phyloP scores from a whole-genome alignment of 2,113 vertebrate species.

The Arenaria interpres region DNA sequence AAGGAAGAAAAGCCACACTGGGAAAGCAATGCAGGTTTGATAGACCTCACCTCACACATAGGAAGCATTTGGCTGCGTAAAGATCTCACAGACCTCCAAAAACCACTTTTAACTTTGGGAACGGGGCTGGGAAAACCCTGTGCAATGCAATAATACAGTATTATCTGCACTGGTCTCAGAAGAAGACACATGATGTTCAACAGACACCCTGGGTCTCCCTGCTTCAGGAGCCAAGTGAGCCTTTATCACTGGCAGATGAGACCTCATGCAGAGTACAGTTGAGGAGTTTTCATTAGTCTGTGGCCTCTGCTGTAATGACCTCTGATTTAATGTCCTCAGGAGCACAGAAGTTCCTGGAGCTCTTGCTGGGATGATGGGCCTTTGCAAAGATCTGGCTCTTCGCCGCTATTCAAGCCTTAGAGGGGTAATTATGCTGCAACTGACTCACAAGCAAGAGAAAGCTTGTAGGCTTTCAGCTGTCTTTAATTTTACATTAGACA shows the following conservation, averaged over 20 bases:
- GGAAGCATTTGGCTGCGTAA: neutral
- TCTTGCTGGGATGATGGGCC: neutral
- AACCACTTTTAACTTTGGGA: neutral
- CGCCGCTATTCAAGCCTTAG: neutral
- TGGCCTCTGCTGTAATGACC: neutral
- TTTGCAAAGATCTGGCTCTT: neutral
- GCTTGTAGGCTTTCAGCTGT: slow-evolving; percentile 55
- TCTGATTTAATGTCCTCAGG: neutral
- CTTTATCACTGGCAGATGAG: neutral
- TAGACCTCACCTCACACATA: neutral
- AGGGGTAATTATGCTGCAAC: slow-evolving; percentile 51
- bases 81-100: neutral
- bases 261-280: neutral
- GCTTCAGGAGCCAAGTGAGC: neutral
- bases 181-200: neutral
- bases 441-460: slow-evolving; percentile 34
- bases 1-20: neutral
- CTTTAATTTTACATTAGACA: slow-evolving; percentile 70
- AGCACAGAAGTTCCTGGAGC: neutral
- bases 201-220: neutral
- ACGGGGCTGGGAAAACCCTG: neutral
- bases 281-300: neutral
- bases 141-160: neutral
- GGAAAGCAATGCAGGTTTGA: neutral
- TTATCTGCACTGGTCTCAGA: neutral